Conservation (phyloP, 2,888 invertebrate species). For the Volucella inflata region DNA sequence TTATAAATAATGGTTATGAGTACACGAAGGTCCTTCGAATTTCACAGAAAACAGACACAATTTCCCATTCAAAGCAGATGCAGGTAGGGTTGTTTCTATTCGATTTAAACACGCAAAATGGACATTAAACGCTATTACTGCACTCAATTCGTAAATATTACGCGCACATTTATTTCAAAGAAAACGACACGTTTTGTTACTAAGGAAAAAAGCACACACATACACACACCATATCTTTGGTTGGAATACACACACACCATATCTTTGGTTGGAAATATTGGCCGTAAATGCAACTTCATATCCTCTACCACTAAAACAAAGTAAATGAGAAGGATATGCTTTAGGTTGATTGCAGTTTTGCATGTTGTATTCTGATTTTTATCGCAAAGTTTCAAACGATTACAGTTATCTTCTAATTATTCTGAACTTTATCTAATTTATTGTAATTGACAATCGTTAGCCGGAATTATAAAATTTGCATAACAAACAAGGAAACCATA, state of each 20-base stretch:
- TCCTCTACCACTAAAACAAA: not conserved
- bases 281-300: no score
- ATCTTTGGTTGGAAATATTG: no score
- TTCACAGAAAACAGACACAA: constrained; percentile 1
- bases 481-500: no score
- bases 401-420: constrained; percentile 13
- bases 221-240: not conserved
- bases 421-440: no score
- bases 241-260: no score
- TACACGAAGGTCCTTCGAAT: constrained; percentile 2
- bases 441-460: no score
- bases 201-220: not conserved
- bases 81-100: not conserved
- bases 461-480: no score
- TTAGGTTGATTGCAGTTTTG: constrained; percentile 44
- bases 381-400: not conserved
- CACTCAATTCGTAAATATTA: constrained; percentile 58
- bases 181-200: not conserved
- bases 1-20: no score
- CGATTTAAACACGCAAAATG: constrained; percentile 38
- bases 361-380: constrained; percentile 48
- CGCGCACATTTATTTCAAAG: not conserved
- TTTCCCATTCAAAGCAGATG: not conserved
- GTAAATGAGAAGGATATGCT: not conserved
- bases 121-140: constrained; percentile 51